Percentiles rank a stretch among this genome's conserved stretches.
These are phyloP conservation scores for Microchirus variegatus DNA, from an alignment of 2,797 vertebrate genomes.

Conservation along the genomic window DNA sequence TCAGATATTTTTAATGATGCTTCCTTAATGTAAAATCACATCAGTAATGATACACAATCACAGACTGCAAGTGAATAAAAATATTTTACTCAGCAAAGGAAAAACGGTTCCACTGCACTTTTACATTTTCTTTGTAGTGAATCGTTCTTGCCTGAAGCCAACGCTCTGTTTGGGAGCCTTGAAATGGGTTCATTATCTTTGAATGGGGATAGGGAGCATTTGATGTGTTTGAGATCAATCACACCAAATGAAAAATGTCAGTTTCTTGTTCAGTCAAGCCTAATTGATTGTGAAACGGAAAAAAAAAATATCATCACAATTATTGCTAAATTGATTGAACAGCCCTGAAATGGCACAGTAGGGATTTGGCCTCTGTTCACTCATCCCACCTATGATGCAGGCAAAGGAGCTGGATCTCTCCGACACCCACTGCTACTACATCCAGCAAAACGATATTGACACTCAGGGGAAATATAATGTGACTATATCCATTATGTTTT, in stretches of 20 bases:
- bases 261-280: constrained; percentile 38
- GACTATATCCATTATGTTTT: too few species aligned
- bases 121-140: constrained; percentile 12
- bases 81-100: background rate
- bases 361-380: constrained; percentile 6
- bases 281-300: constrained; percentile 59
- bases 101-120: background rate
- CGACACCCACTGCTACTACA: background rate
- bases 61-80: constrained; percentile 1
- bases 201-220: constrained; percentile 24
- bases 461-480: background rate
- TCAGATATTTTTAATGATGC: too few species aligned
- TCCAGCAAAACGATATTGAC: background rate
- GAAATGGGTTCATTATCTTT: too few species aligned
- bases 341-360: background rate
- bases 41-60: too few species aligned
- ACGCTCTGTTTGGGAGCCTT: background rate
- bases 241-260: constrained; percentile 38
- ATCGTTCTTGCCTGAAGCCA: constrained; percentile 35
- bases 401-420: background rate
- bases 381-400: constrained; percentile 12
- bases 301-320: constrained; percentile 45
- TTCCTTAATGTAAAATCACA: too few species aligned
- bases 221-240: constrained; percentile 36
- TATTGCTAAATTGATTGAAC: constrained; percentile 42